Evolutionary conservation across 1,140 invertebrate genomes (phyloP), one percentile per base, ranked within the genome.

Genomic region (Notospermus geniculatus): DNA sequence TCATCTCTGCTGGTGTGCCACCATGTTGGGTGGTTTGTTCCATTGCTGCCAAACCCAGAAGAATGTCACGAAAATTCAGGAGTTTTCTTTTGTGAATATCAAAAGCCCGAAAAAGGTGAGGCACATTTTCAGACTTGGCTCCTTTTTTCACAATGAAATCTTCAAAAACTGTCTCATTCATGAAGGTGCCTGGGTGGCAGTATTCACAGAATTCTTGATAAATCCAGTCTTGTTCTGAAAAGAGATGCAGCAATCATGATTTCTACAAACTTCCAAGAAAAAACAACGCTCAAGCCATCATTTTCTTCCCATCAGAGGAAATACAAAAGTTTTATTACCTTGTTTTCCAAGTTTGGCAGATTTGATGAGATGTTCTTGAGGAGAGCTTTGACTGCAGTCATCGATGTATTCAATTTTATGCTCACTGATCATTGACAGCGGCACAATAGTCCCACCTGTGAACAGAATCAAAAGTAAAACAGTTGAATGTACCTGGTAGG

Each of bases 1-100:
- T 74, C 63, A 84, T 78, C 71, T 86, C 84, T 0, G 83, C 85
- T 19, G 84, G 80, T 57, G 79, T 74, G 17, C 84, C 83, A 52
- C 85, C 85, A 77, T 86, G 85, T 32, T 80, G 81, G n/a, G 84
- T 86, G 22, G 60, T 68, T 0, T 82, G 83, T 59, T 86, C 85
- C 63, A 85, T 76, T 4, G 82, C 83, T 19, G 84, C 84, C 4
- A 86, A 53, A 15, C 85, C 85, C 19, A 80, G 64, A 43, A 86
- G 63, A 29, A 85, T 70, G 55, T 86, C 84, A 28, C 78, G 78
- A 69, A 76, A 83, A 13, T 70, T 74, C 17, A 85, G 64, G 36
- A 77, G 70, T 17, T 72, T 69, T 39, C 67, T 63, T 39, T 68
- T 71, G 56, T 78, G 73, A 30, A 77, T 55, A 67, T 84, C 83